Conservation (phyloP, 2,888 invertebrate species). For the Netelia fuscicornis region DNA sequence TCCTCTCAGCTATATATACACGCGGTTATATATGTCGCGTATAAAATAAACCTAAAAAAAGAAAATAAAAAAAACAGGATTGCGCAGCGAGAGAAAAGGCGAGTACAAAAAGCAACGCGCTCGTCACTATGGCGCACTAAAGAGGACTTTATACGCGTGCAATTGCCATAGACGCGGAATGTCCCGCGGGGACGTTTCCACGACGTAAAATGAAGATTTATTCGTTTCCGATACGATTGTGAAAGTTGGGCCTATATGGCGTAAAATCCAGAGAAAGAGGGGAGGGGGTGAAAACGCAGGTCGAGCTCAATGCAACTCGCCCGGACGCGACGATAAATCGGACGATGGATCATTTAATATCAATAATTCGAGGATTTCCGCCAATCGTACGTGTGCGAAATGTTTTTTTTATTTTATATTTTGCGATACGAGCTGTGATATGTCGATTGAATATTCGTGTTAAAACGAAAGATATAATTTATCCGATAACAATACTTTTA, state of each 20-base stretch:
- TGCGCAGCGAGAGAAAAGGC: neutral
- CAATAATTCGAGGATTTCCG: conserved; percentile 65
- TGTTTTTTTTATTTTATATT: neutral
- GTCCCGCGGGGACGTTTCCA: conserved; percentile 62
- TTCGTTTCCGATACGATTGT: conserved; percentile 68
- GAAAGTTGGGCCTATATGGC: conserved; percentile 20
- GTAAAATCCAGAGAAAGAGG: neutral
- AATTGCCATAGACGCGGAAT: conserved; percentile 61
- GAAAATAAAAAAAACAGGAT: conserved; percentile 25
- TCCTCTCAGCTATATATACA: conserved; percentile 58
- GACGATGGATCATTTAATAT: conserved; percentile 65
- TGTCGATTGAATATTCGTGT: neutral
- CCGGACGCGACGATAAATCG: conserved; percentile 69
- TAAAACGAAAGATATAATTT: neutral
- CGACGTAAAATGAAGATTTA: conserved; percentile 74
- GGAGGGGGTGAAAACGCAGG: neutral
- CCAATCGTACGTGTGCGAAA: neutral
- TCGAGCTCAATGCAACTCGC: neutral
- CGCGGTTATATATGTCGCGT: conserved; percentile 54
- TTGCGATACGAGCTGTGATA: neutral
- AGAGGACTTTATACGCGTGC: neutral
- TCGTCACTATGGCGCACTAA: neutral
- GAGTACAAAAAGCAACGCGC: neutral
- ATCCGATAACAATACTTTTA: neutral
- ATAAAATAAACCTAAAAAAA: conserved; percentile 21